Evolutionary conservation across 30 jellyfish, hydroid and myxozoan genomes (phyloP).

Genomic region (Mastigias papua): DNA sequence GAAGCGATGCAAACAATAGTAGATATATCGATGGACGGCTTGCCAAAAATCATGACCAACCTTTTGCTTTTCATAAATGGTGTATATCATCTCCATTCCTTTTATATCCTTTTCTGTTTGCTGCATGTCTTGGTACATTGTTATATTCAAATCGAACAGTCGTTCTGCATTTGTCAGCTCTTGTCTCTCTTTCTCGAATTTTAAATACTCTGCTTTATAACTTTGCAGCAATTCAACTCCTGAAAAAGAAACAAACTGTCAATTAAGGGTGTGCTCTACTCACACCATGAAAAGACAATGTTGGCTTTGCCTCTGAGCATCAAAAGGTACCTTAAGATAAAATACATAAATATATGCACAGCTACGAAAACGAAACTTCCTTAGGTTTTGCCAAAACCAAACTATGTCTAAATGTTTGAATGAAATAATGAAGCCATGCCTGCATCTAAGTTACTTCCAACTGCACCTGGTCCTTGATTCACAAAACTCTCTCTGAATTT

Average conservation of each 20-base stretch:
- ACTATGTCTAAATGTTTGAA: too few relatives aligned
- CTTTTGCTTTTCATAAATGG: conserved; percentile 86
- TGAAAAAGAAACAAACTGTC: neutral
- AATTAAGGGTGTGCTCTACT: too few relatives aligned
- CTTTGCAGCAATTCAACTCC: conserved; percentile 77
- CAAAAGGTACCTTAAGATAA: too few relatives aligned
- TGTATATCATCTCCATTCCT: conserved; percentile 79
- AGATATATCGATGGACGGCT: neutral
- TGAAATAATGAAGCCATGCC: conserved; percentile 44
- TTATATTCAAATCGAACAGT: conserved; percentile 85
- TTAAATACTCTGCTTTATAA: conserved; percentile 77
- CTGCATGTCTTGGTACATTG: conserved; percentile 90
- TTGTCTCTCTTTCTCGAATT: conserved; percentile 84
- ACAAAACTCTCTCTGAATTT: conserved; percentile 70
- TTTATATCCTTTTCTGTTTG: conserved; percentile 86
- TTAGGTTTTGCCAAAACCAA: too few relatives aligned
- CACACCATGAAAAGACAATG: too few relatives aligned
- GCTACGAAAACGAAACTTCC: too few relatives aligned
- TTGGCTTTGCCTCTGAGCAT: too few relatives aligned
- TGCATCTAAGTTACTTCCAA: conserved; percentile 82
- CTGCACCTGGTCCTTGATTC: conserved; percentile 94
- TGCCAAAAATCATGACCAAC: conserved; percentile 6
- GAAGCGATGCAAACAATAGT: neutral
- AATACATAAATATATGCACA: too few relatives aligned
- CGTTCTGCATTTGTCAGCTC: conserved; percentile 94